phyloP scores from a whole-genome alignment of 1,140 invertebrate genomes.

The Penaeus indicus region DNA sequence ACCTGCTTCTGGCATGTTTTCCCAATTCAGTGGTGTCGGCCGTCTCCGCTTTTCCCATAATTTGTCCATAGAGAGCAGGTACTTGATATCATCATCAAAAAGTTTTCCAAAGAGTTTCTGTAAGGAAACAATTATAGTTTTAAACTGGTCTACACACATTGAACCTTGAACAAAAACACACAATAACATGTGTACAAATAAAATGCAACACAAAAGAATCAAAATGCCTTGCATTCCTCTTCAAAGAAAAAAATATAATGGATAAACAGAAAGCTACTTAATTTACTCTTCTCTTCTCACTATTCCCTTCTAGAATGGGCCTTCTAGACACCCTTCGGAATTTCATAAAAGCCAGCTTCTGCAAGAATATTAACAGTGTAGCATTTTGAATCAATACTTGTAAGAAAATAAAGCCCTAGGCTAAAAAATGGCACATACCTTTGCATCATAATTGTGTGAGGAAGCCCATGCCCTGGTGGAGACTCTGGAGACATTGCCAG shows the following conservation, averaged over 20 bases:
- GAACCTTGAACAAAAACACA: too few species aligned
- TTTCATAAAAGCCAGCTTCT: not conserved
- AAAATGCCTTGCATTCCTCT: too few species aligned
- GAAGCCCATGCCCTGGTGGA: constrained; percentile 94
- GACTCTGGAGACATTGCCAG: constrained; percentile 82
- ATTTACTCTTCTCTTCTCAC: too few species aligned
- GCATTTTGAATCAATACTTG: too few species aligned
- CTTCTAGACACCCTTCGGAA: not conserved
- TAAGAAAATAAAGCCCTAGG: not conserved
- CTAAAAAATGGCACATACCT: constrained; percentile 34
- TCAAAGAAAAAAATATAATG: too few species aligned
- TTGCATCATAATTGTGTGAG: constrained; percentile 84
- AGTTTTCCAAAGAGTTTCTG: constrained; percentile 87
- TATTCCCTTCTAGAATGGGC: too few species aligned
- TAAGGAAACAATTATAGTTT: constrained; percentile 4
- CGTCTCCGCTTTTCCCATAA: constrained; percentile 90
- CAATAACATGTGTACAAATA: too few species aligned
- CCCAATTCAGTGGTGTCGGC: constrained; percentile 85
- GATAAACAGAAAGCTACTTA: too few species aligned
- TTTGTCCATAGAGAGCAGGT: constrained; percentile 94
- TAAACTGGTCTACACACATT: too few species aligned
- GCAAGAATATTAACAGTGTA: not conserved
- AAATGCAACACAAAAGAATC: too few species aligned
- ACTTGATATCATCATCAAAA: constrained; percentile 96
- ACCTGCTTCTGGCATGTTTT: constrained; percentile 76